Evolutionary conservation across 2,797 vertebrate genomes (phyloP), one percentile per base, ranked within the genome.

Genomic region (Oryzias sinensis): DNA sequence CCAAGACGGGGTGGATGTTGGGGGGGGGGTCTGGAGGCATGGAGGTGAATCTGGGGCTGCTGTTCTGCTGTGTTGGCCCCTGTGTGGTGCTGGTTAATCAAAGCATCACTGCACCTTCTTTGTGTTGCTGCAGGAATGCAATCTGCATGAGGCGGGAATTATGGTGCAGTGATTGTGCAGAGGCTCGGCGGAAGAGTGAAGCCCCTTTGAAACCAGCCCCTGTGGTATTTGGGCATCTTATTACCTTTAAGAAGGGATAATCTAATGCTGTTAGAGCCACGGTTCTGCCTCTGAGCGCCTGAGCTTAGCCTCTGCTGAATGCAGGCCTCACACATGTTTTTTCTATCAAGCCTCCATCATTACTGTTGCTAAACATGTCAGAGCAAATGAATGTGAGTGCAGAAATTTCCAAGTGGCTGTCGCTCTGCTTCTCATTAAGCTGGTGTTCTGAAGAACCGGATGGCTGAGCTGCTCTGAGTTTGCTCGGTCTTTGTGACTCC

Each of bases 21-120:
- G 79, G 66, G 43, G 42, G 70, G 68, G 65, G 9, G 54, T 67
- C 62, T 52, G 70, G 53, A 82, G 62, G 74, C 75, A 72, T 63
- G 76, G 82, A 68, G 81, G 77, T 82, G 74, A 82, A 59, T 82
- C 79, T 67, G 69, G 78, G 81, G 57, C 51, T 65, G 76, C 59
- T 84, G 87, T 89, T 88, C 84, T 77, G 79, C 74, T 85, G 85
- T 79, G 83, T 50, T 89, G 86, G 82, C 83, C 87, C 74, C 74
- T 87, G 79, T 81, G 78, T 78, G 76, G 85, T 87, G 80, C 77
- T 83, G 67, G 80, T 68, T 81, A 79, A 89, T 89, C 86, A 87
- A 88, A 90, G 89, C 83, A 62, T 72, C 72, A 20, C 43, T 68
- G 86, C 81, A 58, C 79, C 52, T 56, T 73, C 80, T 80, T 90